Evolutionary conservation across 1,140 invertebrate species (phyloP), one percentile per base, ranked within the genome.

Genomic region (Saxidomus purpurata): DNA sequence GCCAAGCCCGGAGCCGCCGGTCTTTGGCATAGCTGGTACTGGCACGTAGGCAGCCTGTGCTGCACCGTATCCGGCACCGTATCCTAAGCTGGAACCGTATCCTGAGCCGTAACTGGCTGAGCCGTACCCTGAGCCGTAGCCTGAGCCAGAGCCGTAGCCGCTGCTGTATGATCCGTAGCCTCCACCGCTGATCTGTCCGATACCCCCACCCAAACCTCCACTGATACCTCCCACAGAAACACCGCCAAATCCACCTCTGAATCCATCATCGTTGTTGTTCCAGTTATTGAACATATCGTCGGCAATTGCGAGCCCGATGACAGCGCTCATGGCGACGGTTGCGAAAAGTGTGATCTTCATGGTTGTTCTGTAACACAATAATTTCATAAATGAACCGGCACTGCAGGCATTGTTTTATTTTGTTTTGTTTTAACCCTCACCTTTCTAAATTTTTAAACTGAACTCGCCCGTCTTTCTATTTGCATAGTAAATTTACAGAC

Each of bases 311-410:
- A 85, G 43, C 1, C 67, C 83, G 69, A 74, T 69, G 47, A 85
- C 69, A 31, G 83, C 83, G 69, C 49, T 43, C 40, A 85, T 36
- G 34, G 69, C 83, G 40, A 85, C 49, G 19, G 83, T 59, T 19
- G 34, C 83, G 69, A 49, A 85, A 38, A 74, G 28, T 71, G 67
- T 76, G 47, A 85, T 71, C 43, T 85, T 85, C 83, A 85, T 85
- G 38, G 25, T 85, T n/a, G 61, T 43, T 52, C 76, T 79, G 28
- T 15, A 79, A 79, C 25, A 15, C 17, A 11, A 49, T 17, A 49
- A 49, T 11, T 11, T 49, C 17, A 11, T 11, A 49, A 49, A 49
- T 49, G 8, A 11, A 49, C 8, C 8, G 8, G 17, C 8, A 11
- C 17, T n/a, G n/a, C n/a, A n/a, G n/a, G n/a, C n/a, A n/a, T n/a